Conservation (phyloP, 1,140 invertebrate species). For the Metopolophium dirhodum region DNA sequence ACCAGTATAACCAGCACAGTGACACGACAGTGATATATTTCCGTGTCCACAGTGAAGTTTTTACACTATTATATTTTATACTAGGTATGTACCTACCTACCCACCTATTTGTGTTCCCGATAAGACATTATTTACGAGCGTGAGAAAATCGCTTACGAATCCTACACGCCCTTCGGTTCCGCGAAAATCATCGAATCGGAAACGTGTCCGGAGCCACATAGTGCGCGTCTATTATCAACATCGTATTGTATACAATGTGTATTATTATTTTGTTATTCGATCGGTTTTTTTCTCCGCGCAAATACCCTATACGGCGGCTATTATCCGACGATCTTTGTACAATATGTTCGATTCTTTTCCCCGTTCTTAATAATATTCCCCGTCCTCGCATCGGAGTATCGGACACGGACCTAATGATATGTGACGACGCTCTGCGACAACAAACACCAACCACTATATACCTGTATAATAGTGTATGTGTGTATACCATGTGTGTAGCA, state of each 20-base stretch:
- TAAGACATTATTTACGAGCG: neutral
- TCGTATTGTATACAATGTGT: neutral
- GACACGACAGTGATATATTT: neutral
- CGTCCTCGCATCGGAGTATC: neutral
- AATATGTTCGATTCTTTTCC: neutral
- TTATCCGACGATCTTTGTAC: conserved; percentile 5
- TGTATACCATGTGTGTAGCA: neutral
- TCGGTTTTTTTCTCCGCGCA: neutral
- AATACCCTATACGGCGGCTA: neutral
- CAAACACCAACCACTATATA: neutral
- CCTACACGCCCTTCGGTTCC: neutral
- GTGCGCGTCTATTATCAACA: neutral
- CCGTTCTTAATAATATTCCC: neutral
- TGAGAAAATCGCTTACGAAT: neutral
- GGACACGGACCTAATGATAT: conserved; percentile 2
- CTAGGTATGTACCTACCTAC: neutral
- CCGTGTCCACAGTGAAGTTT: neutral
- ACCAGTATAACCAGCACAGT: neutral
- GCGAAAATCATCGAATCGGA: neutral
- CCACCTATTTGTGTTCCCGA: neutral
- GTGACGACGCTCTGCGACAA: neutral
- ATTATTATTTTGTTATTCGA: neutral
- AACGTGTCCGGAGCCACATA: neutral
- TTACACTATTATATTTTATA: neutral
- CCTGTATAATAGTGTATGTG: too few relatives aligned